Percentiles rank a stretch among this genome's conserved stretches.
Evolutionary conservation across 2,888 invertebrate species (phyloP).

Genomic region (Chloromyia formosa): DNA sequence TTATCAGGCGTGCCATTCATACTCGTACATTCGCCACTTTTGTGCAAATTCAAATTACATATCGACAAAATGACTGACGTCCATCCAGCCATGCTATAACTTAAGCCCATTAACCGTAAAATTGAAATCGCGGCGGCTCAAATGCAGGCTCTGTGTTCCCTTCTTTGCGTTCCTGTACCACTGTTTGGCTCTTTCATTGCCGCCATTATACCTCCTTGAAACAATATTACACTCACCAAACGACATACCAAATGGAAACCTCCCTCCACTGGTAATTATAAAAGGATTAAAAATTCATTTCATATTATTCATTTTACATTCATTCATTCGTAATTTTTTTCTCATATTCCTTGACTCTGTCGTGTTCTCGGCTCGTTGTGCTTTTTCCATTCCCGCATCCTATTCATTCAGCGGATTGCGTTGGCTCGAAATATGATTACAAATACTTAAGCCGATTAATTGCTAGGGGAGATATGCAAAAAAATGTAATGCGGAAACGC

Average conservation of each 20-base stretch:
- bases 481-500: neutral
- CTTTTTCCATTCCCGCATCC: neutral
- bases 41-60: no score
- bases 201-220: neutral
- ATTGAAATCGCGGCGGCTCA: conserved; percentile 6
- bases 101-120: conserved; percentile 19
- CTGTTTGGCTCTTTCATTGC: no score
- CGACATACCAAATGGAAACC: neutral
- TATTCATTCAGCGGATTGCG: conserved; percentile 1
- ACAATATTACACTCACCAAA: conserved; percentile 14
- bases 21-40: no score
- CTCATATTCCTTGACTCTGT: neutral
- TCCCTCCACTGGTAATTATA: conserved; percentile 27
- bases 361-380: neutral
- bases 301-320: conserved; percentile 26
- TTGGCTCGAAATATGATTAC: conserved; percentile 19
- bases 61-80: no score
- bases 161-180: neutral
- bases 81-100: neutral
- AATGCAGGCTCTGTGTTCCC: neutral
- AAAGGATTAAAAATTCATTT: conserved; percentile 41
- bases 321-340: conserved; percentile 13
- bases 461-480: conserved; percentile 17
- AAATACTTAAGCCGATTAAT: conserved; percentile 39
- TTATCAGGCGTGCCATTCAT: no score